Evolutionary conservation across 2,113 vertebrate genomes (phyloP).

Genomic region (Macaca nemestrina): DNA sequence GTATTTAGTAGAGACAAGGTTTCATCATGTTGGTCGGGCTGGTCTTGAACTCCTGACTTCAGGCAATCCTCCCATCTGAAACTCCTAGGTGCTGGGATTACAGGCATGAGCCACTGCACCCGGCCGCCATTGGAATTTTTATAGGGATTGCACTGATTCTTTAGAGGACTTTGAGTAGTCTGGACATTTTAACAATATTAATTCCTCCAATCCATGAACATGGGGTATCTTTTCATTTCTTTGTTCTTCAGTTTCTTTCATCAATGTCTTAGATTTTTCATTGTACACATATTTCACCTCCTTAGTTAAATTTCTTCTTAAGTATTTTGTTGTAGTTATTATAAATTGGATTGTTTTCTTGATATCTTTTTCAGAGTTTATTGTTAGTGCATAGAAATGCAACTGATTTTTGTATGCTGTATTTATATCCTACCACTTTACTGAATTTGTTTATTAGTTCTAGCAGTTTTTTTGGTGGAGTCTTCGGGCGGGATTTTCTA

Average conservation of each 20-base stretch:
- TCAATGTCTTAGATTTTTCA: not conserved
- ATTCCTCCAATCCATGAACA: not conserved
- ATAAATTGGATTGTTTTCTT: not conserved
- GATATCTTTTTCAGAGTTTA: not conserved
- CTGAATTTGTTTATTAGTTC: not conserved
- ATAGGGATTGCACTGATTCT: not conserved
- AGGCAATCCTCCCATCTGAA: too few species aligned
- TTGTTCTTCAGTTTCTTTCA: not conserved
- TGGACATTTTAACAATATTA: not conserved
- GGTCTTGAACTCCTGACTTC: too few species aligned
- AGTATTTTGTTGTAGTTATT: not conserved
- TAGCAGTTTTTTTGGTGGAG: not conserved
- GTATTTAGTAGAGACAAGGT: too few species aligned
- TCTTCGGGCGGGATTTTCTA: not conserved
- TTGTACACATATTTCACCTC: not conserved
- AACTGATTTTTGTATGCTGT: not conserved
- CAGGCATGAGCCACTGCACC: too few species aligned
- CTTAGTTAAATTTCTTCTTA: not conserved
- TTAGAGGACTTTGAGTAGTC: not conserved
- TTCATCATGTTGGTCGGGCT: too few species aligned
- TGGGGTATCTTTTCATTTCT: not conserved
- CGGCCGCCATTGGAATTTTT: not conserved
- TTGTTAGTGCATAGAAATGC: not conserved
- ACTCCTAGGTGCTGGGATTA: too few species aligned
- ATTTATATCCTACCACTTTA: not conserved